Base-by-base conservation (phyloP, 2,888 invertebrate species). In the Gisinianus flammeolus region DNA sequence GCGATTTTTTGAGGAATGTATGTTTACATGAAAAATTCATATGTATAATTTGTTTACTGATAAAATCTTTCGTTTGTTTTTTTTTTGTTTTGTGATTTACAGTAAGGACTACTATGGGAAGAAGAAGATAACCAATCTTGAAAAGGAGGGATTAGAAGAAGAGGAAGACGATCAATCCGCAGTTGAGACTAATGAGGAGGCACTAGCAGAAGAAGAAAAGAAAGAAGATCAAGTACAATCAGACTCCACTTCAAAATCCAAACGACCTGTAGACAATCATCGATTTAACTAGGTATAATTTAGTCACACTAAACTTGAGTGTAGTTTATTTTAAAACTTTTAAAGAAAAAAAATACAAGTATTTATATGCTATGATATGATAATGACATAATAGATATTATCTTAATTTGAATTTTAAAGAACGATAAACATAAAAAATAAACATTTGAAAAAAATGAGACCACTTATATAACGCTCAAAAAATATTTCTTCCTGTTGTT, bases 51-150 rank as follows among this genome's bases (percentile, higher is more conserved):
- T 12, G 52, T 16, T 44, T 44, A 44, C 52, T 44, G 52, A 26
- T 58, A 10, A 4, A 58, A n/a, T 58, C 2, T 58, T 58, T 26
- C n/a, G 19, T 56, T 22, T 58, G n/a, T 58, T 58, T 58, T 6
- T 24, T 5, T 58, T 12, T 58, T 22, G 10, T 4, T 58, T 58
- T 58, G 58, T 5, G 6, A 12, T 44, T 73, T 77, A 19, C 76
- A 80, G 81, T 69, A 78, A 74, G 31, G 81, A 81, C 71, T 81
- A 80, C 77, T 81, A 81, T 70, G 79, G 79, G 16, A 80, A 79
- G 58, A 77, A 76, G 54, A 72, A 77, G 35, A 54, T 54, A 0
- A 56, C 74, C 12, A 75, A 80, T 22, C 73, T 79, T 4, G 79
- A 77, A 28, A 72, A 75, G 52, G 77, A 77, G 10, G 56, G 30